Evolutionary conservation across 2,797 vertebrate species (phyloP), one percentile per base, ranked within the genome.

Genomic region (Mastacembelus armatus): DNA sequence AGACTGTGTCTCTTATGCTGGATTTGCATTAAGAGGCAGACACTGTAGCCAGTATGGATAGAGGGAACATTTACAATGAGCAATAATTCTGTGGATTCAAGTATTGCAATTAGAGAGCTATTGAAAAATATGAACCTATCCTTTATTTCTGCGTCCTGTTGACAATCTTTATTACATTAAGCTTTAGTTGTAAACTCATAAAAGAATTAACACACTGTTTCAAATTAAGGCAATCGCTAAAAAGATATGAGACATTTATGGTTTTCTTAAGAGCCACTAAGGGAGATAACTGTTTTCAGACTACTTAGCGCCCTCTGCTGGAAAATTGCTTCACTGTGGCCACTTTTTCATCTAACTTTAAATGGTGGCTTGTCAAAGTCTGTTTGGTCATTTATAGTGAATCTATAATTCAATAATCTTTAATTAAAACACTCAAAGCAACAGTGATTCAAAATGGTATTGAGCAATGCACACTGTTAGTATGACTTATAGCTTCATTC

Each of bases 241-340:
- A 45, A 67, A 44, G 8, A 19, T 0, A 45, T 48, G 10, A 77
- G 55, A 63, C 81, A 87, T 74, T 80, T 67, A 5, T 29, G 69
- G 55, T 58, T 45, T 70, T 48, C 0, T 5, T 8, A 10, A 54
- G 16, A 38, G 57, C 26, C 45, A 32, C 15, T 32, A 7, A 30
- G 38, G 24, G 32, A 55, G 2, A 33, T 8, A 47, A 14, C 18
- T 7, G 4, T 50, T 21, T 48, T 43, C 15, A 44, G 29, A 40
- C 45, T 65, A 32, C 3, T 51, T 61, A 40, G 67, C 72, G 16
- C 81, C 85, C 50, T 50, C 84, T 78, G 69, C 71, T 85, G 82
- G 82, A 58, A 0, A 36, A 36, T 11, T 12, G 0, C 2, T 0
- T 4, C 15, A 47, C 38, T 70, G 54, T 2, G 16, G 11, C 24